Conservation (phyloP, 2,888 invertebrate genomes). For the Ferrisia virgata region DNA sequence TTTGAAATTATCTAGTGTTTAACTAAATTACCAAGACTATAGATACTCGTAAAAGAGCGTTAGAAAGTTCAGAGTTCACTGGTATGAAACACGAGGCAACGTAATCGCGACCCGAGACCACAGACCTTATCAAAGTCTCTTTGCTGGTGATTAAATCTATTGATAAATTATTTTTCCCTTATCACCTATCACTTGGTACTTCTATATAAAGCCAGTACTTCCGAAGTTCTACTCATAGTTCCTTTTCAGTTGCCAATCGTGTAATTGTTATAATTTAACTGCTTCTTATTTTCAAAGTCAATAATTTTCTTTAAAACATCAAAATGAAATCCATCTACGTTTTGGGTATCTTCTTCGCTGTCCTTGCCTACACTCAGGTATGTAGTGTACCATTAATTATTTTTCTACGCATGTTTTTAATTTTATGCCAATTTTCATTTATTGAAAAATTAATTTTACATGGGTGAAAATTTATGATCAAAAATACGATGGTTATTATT, state of each 20-base stretch:
- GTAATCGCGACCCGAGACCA: slow-evolving; percentile 11
- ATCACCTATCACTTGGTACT: no score
- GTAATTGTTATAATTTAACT: slow-evolving; percentile 9
- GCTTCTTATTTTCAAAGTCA: not conserved
- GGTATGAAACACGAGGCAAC: not conserved
- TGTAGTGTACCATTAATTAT: not conserved
- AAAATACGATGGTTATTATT: no score
- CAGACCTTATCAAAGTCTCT: slow-evolving; percentile 10
- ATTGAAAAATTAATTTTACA: no score
- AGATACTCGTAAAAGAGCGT: not conserved
- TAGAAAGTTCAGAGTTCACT: slow-evolving; percentile 18
- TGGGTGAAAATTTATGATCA: no score
- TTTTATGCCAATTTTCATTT: not conserved
- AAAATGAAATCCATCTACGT: not conserved
- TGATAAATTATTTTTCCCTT: not conserved
- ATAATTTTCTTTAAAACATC: not conserved
- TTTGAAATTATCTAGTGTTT: not conserved
- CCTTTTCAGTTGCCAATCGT: not conserved
- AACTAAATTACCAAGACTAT: not conserved
- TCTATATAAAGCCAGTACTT: slow-evolving; percentile 4
- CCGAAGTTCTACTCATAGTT: not conserved
- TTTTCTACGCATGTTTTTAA: not conserved
- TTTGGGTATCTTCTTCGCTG: not conserved
- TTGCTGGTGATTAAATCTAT: not conserved
- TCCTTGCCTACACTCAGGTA: not conserved